phyloP scores from a whole-genome alignment of 2,113 vertebrate species.

The Isurus oxyrinchus region DNA sequence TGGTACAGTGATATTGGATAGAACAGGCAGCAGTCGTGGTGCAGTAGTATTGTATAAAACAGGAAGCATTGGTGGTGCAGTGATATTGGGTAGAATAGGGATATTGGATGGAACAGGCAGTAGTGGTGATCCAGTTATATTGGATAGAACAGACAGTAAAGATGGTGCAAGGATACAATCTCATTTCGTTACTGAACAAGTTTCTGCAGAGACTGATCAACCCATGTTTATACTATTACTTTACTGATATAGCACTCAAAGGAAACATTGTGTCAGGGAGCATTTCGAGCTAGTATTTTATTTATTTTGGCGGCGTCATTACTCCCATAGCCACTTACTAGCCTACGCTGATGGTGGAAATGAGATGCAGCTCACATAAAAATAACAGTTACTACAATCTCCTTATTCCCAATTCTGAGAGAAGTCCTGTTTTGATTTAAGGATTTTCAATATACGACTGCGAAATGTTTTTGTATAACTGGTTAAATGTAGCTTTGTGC shows the following conservation, averaged over 20 bases:
- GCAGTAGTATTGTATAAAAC: too few relatives aligned
- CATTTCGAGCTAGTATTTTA: background rate
- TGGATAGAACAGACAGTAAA: background rate
- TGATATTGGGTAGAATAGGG: too few relatives aligned
- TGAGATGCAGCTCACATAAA: background rate
- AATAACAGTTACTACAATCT: background rate
- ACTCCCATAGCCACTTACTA: background rate
- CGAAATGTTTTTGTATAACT: constrained; percentile 11
- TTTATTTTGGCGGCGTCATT: background rate
- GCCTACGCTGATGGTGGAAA: background rate
- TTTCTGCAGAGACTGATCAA: background rate
- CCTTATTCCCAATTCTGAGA: constrained; percentile 15
- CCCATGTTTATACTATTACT: background rate
- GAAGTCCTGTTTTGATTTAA: constrained; percentile 19
- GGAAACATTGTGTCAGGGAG: background rate
- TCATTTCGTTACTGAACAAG: background rate
- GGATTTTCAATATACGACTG: background rate
- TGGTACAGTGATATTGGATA: too few relatives aligned
- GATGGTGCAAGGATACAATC: too few relatives aligned
- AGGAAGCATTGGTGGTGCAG: too few relatives aligned
- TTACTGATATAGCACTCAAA: background rate
- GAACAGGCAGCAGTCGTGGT: too few relatives aligned
- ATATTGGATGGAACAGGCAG: too few relatives aligned
- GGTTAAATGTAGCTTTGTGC: constrained; percentile 36
- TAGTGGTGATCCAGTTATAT: too few relatives aligned